Percentiles rank a stretch among this genome's conserved stretches.
Conservation (phyloP, 2,888 invertebrate species). For the Mesorhabditis sp. region DNA sequence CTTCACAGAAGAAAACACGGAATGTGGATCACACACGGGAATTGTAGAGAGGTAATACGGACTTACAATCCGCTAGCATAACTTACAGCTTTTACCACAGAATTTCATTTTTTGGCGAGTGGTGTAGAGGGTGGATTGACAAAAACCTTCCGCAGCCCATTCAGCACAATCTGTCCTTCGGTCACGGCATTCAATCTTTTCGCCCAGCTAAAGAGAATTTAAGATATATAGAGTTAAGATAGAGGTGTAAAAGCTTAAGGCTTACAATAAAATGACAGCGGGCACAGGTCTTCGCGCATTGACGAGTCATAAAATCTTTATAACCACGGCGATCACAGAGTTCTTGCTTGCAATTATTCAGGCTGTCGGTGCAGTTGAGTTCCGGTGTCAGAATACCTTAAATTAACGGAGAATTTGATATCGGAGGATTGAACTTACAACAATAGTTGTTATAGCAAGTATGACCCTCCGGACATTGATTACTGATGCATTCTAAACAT, state of each 20-base stretch:
- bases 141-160: conserved; percentile 48
- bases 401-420: background rate
- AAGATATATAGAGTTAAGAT: no score
- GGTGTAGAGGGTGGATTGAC: conserved; percentile 40
- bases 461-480: conserved; percentile 42
- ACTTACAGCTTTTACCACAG: conserved; percentile 45
- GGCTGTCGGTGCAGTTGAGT: conserved; percentile 40
- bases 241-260: background rate
- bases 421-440: conserved; percentile 22
- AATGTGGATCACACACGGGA: background rate
- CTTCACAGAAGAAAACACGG: background rate
- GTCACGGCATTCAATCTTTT: conserved; percentile 35
- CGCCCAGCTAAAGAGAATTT: conserved; percentile 10
- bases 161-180: conserved; percentile 44
- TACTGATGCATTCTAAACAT: conserved; percentile 23
- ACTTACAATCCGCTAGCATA: conserved; percentile 21
- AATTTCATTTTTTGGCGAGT: conserved; percentile 42
- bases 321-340: conserved; percentile 41
- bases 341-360: conserved; percentile 33
- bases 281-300: conserved; percentile 43
- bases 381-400: conserved; percentile 41
- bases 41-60: background rate
- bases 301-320: conserved; percentile 42
- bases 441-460: conserved; percentile 41
- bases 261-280: conserved; percentile 38